phyloP scores from a whole-genome alignment of 2,888 invertebrate species.

The Polydesmus complanatus region DNA sequence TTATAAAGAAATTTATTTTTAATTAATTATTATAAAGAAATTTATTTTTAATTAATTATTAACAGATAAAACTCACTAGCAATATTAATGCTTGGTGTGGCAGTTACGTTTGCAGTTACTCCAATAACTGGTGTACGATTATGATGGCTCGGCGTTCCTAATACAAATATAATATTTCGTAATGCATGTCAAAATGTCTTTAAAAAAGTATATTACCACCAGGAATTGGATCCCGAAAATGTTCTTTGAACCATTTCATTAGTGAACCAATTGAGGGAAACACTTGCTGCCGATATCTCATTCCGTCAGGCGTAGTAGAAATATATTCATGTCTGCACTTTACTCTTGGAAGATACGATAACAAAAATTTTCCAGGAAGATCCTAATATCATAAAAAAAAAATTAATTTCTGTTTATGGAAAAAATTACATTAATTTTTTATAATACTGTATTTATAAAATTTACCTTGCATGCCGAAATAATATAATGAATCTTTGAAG shows the following conservation, averaged over 20 bases:
- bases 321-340: constrained; percentile 82
- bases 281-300: constrained; percentile 72
- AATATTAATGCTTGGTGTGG: constrained; percentile 32
- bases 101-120: constrained; percentile 23
- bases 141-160: constrained; percentile 49
- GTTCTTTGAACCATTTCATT: constrained; percentile 95
- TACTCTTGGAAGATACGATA: constrained; percentile 80
- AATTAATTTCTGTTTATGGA: background rate
- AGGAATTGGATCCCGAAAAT: constrained; percentile 82
- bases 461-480: constrained; percentile 55
- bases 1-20: constrained; percentile 5
- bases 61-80: constrained; percentile 23
- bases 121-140: constrained; percentile 38
- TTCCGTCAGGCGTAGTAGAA: constrained; percentile 81
- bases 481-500: constrained; percentile 77
- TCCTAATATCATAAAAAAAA: constrained; percentile 26
- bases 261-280: constrained; percentile 68
- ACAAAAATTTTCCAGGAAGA: constrained; percentile 80
- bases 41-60: constrained; percentile 4
- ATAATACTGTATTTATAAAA: background rate
- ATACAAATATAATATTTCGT: no score
- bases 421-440: background rate
- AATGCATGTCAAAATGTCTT: no score
- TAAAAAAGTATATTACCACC: constrained; percentile 29
- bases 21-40: background rate